phyloP scores from a whole-genome alignment of 2,797 vertebrate species.

The Kryptolebias ocellatus region DNA sequence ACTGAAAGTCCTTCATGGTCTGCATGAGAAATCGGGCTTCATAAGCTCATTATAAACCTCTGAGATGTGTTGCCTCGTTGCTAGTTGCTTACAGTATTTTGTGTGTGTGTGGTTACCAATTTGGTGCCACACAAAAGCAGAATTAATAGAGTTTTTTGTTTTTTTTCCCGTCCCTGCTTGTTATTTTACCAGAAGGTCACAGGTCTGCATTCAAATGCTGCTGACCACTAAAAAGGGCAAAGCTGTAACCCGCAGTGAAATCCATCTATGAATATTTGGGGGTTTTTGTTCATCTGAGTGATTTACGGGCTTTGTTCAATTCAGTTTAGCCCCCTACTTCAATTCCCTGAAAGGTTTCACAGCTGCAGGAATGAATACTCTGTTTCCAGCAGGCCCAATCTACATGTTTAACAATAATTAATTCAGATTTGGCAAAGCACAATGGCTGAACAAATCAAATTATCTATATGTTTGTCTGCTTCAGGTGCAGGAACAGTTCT shows the following conservation, averaged over 20 bases:
- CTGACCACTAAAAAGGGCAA: background rate
- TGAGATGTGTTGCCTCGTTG: background rate
- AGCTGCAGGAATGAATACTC: background rate
- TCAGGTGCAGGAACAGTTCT: background rate
- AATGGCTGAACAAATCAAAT: constrained; percentile 3
- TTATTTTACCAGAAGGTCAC: constrained; percentile 34
- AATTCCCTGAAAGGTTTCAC: background rate
- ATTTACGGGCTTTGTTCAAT: background rate
- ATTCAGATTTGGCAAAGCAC: background rate
- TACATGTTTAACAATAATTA: constrained; percentile 5
- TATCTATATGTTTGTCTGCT: constrained; percentile 10
- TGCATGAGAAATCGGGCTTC: constrained; percentile 35
- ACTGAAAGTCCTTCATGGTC: constrained; percentile 17
- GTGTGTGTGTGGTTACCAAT: background rate
- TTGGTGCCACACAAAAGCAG: constrained; percentile 6
- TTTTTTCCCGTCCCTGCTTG: background rate
- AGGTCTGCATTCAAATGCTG: constrained; percentile 16
- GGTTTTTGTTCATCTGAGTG: background rate
- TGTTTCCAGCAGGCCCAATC: background rate
- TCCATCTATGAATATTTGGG: background rate
- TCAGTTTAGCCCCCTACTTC: background rate
- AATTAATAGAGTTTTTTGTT: constrained; percentile 20
- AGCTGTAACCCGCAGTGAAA: background rate
- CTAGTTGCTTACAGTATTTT: background rate
- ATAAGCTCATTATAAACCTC: constrained; percentile 55